These are phyloP conservation scores for Acropternis orthonyx DNA, from an alignment of 2,797 vertebrate genomes.

Conservation along the genomic window DNA sequence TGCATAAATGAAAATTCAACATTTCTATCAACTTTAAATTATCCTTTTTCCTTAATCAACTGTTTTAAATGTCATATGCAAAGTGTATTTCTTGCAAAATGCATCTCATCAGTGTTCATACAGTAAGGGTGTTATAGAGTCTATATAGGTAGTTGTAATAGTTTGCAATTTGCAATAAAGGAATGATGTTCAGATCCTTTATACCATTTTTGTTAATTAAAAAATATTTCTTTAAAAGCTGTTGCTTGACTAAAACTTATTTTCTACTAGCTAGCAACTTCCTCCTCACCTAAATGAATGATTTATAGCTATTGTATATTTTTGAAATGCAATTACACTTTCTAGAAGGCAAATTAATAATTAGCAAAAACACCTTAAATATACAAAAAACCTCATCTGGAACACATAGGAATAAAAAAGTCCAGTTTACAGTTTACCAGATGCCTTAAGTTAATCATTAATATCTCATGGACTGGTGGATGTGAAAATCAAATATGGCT, in stretches of 20 bases:
- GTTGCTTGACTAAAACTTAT: neutral
- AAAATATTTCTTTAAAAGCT: slow-evolving; percentile 6
- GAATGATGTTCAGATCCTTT: slow-evolving; percentile 11
- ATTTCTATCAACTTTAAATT: slow-evolving; percentile 70
- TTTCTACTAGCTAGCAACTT: neutral
- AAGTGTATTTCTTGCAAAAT: slow-evolving; percentile 68
- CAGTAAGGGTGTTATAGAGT: slow-evolving; percentile 11
- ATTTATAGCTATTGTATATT: neutral
- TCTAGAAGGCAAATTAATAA: neutral
- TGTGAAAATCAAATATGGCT: slow-evolving; percentile 25
- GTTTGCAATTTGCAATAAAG: neutral
- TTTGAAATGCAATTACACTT: neutral
- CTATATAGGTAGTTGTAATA: neutral
- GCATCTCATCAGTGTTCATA: slow-evolving; percentile 38
- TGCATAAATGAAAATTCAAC: slow-evolving; percentile 61
- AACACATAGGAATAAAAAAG: neutral
- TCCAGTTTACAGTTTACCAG: neutral
- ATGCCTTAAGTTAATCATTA: neutral
- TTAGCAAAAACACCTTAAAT: neutral
- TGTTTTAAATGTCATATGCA: slow-evolving; percentile 74
- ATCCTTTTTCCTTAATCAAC: slow-evolving; percentile 72
- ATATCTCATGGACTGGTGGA: neutral
- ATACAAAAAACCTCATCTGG: neutral
- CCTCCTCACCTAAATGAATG: neutral
- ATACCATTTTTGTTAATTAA: slow-evolving; percentile 26